phyloP scores from a whole-genome alignment of 2,113 vertebrate genomes.

The Cynoglossus semilaevis region DNA sequence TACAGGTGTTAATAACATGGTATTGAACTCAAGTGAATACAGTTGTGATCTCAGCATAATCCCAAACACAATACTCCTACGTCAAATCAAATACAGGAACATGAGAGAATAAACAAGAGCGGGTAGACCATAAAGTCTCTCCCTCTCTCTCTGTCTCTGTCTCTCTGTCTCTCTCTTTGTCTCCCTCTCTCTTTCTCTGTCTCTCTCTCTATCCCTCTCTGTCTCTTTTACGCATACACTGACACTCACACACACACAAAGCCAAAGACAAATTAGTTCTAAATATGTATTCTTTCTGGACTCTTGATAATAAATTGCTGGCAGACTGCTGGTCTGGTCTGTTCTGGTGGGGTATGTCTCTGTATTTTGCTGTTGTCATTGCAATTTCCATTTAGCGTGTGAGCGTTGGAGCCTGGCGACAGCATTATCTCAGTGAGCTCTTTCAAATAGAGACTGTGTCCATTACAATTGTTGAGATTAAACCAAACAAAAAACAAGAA shows the following conservation, averaged over 20 bases:
- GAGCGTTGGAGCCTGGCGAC: background rate
- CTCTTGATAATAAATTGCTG: background rate
- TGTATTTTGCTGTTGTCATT: background rate
- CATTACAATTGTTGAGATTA: slow-evolving; percentile 10
- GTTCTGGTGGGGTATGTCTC: background rate
- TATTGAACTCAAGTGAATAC: background rate
- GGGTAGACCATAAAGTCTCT: too few species aligned
- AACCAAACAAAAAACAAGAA: background rate
- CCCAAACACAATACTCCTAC: background rate
- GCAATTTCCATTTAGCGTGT: background rate
- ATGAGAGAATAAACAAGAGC: background rate
- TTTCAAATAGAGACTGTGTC: background rate
- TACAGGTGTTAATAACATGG: background rate
- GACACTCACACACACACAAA: background rate
- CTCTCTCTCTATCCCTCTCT: too few species aligned
- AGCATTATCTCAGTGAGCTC: background rate
- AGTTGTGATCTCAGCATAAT: background rate
- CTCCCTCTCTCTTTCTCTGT: too few species aligned
- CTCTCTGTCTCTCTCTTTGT: too few species aligned
- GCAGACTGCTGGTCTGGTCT: background rate
- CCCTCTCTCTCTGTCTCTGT: too few species aligned
- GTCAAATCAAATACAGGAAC: background rate
- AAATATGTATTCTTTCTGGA: background rate
- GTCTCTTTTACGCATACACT: background rate
- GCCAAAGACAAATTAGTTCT: background rate